A percentile compares a stretch with the other conserved stretches of the same genome.
phyloP scores from a whole-genome alignment of 2,113 vertebrate species.

The Leucoraja erinaceus region DNA sequence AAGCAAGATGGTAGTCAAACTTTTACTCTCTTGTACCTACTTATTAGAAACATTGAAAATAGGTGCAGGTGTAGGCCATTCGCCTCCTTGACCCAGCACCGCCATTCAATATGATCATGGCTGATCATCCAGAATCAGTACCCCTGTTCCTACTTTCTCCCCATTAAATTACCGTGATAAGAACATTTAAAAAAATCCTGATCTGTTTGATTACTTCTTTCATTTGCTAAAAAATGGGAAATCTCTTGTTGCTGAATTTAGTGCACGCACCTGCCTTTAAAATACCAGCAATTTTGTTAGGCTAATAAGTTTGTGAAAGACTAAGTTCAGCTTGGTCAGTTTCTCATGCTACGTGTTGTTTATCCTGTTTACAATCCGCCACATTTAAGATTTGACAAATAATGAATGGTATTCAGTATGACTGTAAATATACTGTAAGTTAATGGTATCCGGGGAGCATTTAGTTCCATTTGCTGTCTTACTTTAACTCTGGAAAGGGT shows the following conservation, averaged over 20 bases:
- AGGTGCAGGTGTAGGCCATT: no score
- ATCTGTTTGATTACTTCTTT: not conserved
- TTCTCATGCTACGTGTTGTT: not conserved
- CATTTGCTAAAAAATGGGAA: not conserved
- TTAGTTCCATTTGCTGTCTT: conserved; percentile 1
- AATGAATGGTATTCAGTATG: not conserved
- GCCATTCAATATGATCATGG: no score
- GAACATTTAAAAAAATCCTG: not conserved
- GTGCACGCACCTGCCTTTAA: no score
- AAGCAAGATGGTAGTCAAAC: not conserved
- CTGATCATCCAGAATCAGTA: no score
- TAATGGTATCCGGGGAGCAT: conserved; percentile 1
- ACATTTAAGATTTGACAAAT: not conserved
- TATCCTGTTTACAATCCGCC: not conserved
- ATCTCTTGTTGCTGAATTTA: not conserved
- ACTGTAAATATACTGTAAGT: not conserved
- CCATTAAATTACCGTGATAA: not conserved
- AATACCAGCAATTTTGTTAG: not conserved
- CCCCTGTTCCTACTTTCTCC: no score
- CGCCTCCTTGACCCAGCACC: no score
- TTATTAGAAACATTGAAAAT: not conserved
- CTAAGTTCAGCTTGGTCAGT: not conserved
- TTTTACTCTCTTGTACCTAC: not conserved
- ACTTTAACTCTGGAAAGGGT: conserved; percentile 7
- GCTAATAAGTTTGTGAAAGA: no score